phyloP scores from a whole-genome alignment of 2,113 vertebrate genomes.

The Neoarius graeffei region DNA sequence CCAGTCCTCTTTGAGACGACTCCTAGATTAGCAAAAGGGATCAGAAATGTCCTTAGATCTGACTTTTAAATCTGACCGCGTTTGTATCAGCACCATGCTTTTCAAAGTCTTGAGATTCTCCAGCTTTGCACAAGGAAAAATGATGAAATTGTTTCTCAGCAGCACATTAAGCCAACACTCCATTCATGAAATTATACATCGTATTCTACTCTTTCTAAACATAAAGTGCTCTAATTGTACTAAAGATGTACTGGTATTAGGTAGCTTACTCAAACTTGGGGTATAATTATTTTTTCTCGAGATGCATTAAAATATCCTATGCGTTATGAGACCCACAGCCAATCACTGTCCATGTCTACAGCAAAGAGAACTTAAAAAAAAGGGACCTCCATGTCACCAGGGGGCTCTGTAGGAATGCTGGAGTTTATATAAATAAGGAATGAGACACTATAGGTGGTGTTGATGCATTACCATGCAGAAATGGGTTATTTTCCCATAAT shows the following conservation, averaged over 20 bases:
- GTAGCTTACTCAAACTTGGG: neutral
- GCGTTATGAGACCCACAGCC: neutral
- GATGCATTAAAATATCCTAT: neutral
- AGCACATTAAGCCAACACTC: neutral
- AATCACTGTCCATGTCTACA: neutral
- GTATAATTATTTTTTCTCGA: neutral
- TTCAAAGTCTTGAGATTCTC: neutral
- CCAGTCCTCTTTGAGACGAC: slow-evolving; percentile 43
- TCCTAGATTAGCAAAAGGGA: slow-evolving; percentile 54
- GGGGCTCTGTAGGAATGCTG: neutral
- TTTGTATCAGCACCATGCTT: slow-evolving; percentile 7
- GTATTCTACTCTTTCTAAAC: neutral
- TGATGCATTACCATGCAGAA: neutral
- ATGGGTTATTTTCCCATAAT: neutral
- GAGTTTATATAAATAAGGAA: neutral
- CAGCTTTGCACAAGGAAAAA: neutral
- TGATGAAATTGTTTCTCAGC: neutral
- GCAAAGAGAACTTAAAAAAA: neutral
- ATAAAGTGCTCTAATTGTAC: neutral
- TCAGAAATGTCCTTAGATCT: slow-evolving; percentile 46
- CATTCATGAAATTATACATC: neutral
- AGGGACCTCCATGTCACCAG: neutral
- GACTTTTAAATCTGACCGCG: slow-evolving; percentile 39
- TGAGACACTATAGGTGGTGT: neutral
- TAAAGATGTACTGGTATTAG: neutral